Percentiles rank a stretch among this genome's conserved stretches.
Evolutionary conservation across 2,888 invertebrate genomes (phyloP).

Genomic region (Aphrophora alni): DNA sequence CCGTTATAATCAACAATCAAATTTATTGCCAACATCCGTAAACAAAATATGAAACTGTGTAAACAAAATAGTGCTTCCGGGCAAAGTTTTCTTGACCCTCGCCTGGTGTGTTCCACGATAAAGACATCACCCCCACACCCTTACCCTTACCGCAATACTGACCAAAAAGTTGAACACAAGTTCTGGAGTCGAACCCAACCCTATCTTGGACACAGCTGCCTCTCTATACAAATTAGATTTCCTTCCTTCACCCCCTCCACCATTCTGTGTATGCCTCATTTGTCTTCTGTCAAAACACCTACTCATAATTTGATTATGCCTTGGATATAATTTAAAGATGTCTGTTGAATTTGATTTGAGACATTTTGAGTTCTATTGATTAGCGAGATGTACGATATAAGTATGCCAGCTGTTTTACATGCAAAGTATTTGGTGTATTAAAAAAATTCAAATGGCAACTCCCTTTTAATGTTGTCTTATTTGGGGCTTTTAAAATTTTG

Average conservation of each 20-base stretch:
- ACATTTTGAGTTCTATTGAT: too few relatives aligned
- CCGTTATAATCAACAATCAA: too few relatives aligned
- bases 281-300: background rate
- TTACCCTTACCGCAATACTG: background rate
- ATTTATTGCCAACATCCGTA: background rate
- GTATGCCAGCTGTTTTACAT: too few relatives aligned
- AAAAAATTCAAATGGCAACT: too few relatives aligned
- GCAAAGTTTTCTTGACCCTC: background rate
- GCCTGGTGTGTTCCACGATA: background rate
- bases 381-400: too few relatives aligned
- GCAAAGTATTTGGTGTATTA: too few relatives aligned
- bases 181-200: background rate
- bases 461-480: too few relatives aligned
- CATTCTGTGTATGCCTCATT: background rate
- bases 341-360: background rate
- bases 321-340: background rate
- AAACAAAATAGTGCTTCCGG: background rate
- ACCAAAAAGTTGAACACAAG: background rate
- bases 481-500: too few relatives aligned
- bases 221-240: slow-evolving; percentile 3
- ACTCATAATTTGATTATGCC: background rate
- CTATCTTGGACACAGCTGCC: background rate
- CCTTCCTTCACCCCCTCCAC: background rate
- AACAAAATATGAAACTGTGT: too few relatives aligned
- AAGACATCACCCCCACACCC: background rate